Conservation (phyloP, 2,113 vertebrate species). For the Ochotona princeps region DNA sequence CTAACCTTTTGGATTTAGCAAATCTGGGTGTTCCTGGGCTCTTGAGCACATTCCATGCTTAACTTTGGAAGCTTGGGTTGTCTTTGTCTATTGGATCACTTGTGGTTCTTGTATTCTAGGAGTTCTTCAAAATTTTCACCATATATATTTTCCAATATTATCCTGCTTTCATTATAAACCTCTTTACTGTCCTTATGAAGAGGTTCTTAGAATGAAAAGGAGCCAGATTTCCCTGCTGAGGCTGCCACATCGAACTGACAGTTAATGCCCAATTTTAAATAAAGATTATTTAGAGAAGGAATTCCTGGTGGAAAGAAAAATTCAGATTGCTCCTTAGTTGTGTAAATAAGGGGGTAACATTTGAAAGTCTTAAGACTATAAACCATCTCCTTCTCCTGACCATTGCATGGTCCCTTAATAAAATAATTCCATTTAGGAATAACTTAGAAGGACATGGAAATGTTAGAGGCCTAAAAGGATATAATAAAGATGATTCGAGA, state of each 20-base stretch:
- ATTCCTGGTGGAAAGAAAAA: background rate
- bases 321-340: constrained; percentile 9
- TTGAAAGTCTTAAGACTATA: constrained; percentile 24
- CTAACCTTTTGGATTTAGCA: background rate
- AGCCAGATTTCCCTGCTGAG: background rate
- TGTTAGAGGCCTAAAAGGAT: constrained; percentile 23
- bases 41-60: background rate
- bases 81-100: constrained; percentile 51
- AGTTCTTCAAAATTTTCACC: constrained; percentile 59
- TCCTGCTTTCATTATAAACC: constrained; percentile 53
- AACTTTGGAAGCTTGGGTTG: background rate
- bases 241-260: constrained; percentile 42
- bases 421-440: constrained; percentile 9
- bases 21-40: background rate
- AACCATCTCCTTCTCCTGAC: background rate
- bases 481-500: constrained; percentile 64
- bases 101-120: constrained; percentile 64
- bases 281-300: constrained; percentile 21
- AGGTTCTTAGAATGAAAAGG: background rate
- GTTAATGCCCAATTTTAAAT: constrained; percentile 22
- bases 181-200: constrained; percentile 48
- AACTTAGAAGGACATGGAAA: constrained; percentile 24
- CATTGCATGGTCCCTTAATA: background rate
- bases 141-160: constrained; percentile 54
- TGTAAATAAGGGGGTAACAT: constrained; percentile 1